These are phyloP conservation scores for Acleris literana DNA, from an alignment of 2,888 invertebrate genomes.

Conservation along the genomic window DNA sequence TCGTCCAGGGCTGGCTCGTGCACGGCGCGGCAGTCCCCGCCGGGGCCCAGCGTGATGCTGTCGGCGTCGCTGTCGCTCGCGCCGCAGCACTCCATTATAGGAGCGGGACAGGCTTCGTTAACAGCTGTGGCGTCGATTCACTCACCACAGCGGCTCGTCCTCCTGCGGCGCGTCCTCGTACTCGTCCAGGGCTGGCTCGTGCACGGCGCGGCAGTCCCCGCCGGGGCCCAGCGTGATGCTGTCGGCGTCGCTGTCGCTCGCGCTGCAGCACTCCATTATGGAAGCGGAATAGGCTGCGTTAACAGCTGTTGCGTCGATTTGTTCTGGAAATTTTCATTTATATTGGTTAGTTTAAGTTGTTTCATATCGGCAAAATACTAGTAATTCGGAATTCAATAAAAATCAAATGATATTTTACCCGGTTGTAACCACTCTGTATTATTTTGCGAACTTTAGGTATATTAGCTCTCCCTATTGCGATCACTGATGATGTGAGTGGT, in stretches of 20 bases:
- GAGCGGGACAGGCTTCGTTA: constrained; percentile 58
- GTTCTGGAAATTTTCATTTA: constrained; percentile 53
- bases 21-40: no score
- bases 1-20: no score
- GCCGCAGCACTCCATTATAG: constrained; percentile 70
- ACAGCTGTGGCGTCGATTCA: no score
- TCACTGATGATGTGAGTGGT: no score
- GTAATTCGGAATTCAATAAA: no score
- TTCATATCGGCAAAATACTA: no score
- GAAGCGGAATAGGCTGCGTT: constrained; percentile 60
- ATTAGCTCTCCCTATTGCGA: no score
- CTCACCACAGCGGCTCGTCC: constrained; percentile 59
- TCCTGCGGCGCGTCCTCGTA: constrained; percentile 65
- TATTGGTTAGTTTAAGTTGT: no score
- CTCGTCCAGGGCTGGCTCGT: constrained; percentile 53
- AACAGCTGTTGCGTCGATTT: constrained; percentile 70
- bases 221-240: constrained; percentile 57
- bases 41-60: no score
- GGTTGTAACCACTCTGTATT: no score
- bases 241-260: constrained; percentile 72
- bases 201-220: constrained; percentile 49
- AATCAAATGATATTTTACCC: no score
- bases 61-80: constrained; percentile 76
- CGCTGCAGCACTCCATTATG: constrained; percentile 71
- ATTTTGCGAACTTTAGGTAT: no score